Evolutionary conservation across 2,113 vertebrate genomes (phyloP), one percentile per base, ranked within the genome.

Genomic region (Meleagris gallopavo): DNA sequence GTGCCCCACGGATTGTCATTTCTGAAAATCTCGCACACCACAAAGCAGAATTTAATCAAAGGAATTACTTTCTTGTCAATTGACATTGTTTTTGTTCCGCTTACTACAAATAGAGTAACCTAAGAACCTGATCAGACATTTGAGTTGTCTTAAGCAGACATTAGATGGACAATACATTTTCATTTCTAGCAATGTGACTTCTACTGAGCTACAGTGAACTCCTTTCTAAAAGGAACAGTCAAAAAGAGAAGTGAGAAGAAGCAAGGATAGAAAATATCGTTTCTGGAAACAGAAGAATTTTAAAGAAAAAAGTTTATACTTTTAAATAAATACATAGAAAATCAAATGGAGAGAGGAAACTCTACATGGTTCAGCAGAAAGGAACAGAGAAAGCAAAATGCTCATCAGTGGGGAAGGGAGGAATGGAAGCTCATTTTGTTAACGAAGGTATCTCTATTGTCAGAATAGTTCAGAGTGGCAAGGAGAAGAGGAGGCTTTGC

Each of bases 371-470:
- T 66, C 32, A 52, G 52, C 19, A 19, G 62, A 92, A 90, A 60
- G 50, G 64, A 81, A 70, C 13, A 16, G 72, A 60, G 74, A 76
- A 20, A 20, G 36, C 38, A 40, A 12, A 32, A 3, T 32, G 54
- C 77, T 85, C 62, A 34, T 69, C 61, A 1, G 8, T 38, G 61
- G 73, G 71, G 60, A 83, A n/a, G 65, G 69, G 34, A 2, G 24
- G 79, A 73, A 83, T 46, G 40, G 61, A 88, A 86, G 73, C 62
- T 83, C 32, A 21, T 75, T 91, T 91, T 72, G 73, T 57, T 94
- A 81, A 86, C 38, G 69, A 93, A 80, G 60, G 61, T 65, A 32
- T 27, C 69, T 43, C 82, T 62, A 21, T 41, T 85, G 72, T 88
- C 86, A 11, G 1, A 86, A 46, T 34, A 69, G 70, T 43, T 82